phyloP scores from a whole-genome alignment of 2,797 vertebrate genomes.

The Botia kubotai region DNA sequence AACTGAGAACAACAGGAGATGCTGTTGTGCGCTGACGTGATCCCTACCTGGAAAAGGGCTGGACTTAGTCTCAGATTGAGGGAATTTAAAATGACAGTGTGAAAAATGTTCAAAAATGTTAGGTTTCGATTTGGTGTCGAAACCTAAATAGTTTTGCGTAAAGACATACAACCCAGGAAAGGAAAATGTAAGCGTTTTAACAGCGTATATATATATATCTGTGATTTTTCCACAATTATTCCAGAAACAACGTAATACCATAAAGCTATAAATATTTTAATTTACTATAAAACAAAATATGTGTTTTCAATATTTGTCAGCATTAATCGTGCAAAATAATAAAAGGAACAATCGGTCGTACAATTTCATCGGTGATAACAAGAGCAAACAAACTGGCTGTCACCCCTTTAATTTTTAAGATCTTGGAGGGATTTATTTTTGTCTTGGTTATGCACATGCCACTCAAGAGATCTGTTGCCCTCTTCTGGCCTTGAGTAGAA shows the following conservation, averaged over 20 bases:
- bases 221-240: neutral
- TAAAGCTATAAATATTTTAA: neutral
- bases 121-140: neutral
- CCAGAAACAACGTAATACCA: too few species aligned
- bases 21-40: slow-evolving; percentile 64
- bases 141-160: neutral
- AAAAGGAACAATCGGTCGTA: neutral
- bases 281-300: neutral
- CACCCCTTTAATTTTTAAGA: neutral
- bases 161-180: neutral
- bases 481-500: slow-evolving; percentile 63
- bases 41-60: slow-evolving; percentile 55
- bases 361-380: neutral
- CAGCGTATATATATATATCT: neutral
- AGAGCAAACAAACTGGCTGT: neutral
- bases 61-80: slow-evolving; percentile 30
- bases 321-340: neutral
- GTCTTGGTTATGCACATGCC: neutral
- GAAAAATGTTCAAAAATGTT: neutral
- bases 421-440: neutral
- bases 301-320: neutral
- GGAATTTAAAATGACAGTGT: neutral
- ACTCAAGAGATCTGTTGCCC: slow-evolving; percentile 60
- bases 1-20: slow-evolving; percentile 65
- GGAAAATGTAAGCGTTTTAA: neutral